Conservation (phyloP, 2,888 invertebrate genomes). For the Agriopis leucophaearia region DNA sequence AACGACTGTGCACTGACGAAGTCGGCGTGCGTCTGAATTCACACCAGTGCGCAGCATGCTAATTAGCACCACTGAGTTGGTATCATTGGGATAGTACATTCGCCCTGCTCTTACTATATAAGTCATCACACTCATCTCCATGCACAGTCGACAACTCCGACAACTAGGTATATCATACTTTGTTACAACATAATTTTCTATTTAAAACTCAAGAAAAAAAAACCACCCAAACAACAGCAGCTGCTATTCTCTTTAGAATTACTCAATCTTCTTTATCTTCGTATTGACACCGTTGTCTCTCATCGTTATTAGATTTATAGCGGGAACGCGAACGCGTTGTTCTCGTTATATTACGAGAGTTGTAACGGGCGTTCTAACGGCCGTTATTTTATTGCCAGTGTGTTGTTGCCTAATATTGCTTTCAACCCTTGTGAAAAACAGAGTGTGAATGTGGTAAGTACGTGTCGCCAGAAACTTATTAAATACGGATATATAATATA, state of each 20-base stretch:
- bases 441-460: constrained; percentile 1
- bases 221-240: not conserved
- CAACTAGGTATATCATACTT: too few relatives aligned
- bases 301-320: constrained; percentile 40
- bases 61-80: too few relatives aligned
- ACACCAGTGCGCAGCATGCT: too few relatives aligned
- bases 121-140: too few relatives aligned
- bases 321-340: constrained; percentile 12
- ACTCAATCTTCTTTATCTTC: not conserved
- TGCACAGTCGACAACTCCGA: too few relatives aligned
- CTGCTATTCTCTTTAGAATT: not conserved
- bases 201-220: not conserved
- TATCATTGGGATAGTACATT: too few relatives aligned
- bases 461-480: not conserved
- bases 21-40: too few relatives aligned
- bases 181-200: too few relatives aligned
- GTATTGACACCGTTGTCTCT: constrained; percentile 17
- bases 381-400: constrained; percentile 9
- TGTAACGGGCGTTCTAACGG: constrained; percentile 16
- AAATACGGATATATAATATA: constrained; percentile 4
- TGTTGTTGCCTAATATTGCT: constrained; percentile 14
- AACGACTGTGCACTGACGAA: too few relatives aligned
- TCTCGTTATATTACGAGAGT: constrained; percentile 19
- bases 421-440: constrained; percentile 1
- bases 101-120: too few relatives aligned